Conservation (phyloP, 2,888 invertebrate genomes). For the Cerastoderma edule region DNA sequence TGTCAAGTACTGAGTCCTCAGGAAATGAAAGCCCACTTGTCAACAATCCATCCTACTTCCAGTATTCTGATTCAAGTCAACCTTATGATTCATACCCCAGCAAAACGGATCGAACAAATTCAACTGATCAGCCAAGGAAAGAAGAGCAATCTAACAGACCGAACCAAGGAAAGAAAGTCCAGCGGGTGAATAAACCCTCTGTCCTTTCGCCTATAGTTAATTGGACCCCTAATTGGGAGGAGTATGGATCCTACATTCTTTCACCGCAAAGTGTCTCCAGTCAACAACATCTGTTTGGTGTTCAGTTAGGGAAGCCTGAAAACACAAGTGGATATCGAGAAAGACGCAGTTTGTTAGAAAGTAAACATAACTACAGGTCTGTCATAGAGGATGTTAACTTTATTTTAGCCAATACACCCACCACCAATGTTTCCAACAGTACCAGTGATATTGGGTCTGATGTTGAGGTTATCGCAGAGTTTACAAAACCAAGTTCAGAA, state of each 20-base stretch:
- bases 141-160: background rate
- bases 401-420: background rate
- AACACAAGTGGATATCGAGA: background rate
- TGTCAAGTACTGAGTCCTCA: conserved; percentile 39
- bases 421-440: background rate
- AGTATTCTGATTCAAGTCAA: too few relatives aligned
- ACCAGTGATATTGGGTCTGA: conserved; percentile 31
- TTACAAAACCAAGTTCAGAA: conserved; percentile 22
- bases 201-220: conserved; percentile 44
- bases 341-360: background rate
- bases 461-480: conserved; percentile 52
- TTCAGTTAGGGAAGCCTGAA: background rate
- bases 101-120: too few relatives aligned
- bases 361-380: background rate
- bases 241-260: conserved; percentile 51
- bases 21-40: conserved; percentile 28
- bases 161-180: background rate
- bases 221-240: conserved; percentile 56
- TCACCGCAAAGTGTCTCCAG: conserved; percentile 42
- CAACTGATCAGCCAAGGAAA: too few relatives aligned
- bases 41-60: conserved; percentile 8
- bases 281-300: conserved; percentile 22
- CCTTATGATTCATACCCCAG: too few relatives aligned
- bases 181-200: background rate
- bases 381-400: conserved; percentile 2